Evolutionary conservation across 2,797 vertebrate species (phyloP).

Genomic region (Nannoperca australis): DNA sequence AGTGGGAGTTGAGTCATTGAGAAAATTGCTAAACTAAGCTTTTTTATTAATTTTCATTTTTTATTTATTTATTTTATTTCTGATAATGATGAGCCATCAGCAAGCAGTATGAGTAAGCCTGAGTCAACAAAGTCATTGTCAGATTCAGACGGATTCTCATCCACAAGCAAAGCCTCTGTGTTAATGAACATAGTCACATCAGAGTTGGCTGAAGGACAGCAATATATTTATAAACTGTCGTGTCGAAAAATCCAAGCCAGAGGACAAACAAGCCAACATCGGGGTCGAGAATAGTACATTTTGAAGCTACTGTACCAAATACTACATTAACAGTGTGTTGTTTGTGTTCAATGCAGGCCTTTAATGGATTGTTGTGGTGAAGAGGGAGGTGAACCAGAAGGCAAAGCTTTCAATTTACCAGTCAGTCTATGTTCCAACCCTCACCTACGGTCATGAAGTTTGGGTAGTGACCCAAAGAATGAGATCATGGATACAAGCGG

Average conservation of each 20-base stretch:
- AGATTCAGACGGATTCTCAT: constrained; percentile 19
- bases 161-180: constrained; percentile 16
- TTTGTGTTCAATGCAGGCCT: not conserved
- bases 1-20: not conserved
- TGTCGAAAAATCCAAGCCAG: constrained; percentile 33
- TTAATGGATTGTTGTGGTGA: too few relatives aligned
- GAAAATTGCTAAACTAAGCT: not conserved
- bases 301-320: constrained; percentile 13
- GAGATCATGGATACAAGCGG: too few relatives aligned
- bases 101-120: constrained; percentile 7
- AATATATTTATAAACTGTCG: constrained; percentile 15
- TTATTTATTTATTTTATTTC: constrained; percentile 23
- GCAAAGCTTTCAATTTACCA: too few relatives aligned
- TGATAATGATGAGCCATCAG: constrained; percentile 34
- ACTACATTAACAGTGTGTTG: not conserved
- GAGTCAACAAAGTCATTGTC: constrained; percentile 17
- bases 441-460: too few relatives aligned
- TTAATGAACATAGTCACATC: constrained; percentile 38
- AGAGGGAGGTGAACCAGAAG: too few relatives aligned
- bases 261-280: constrained; percentile 32
- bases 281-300: constrained; percentile 4
- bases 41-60: not conserved
- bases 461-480: too few relatives aligned
- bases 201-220: constrained; percentile 34
- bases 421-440: too few relatives aligned